phyloP scores from a whole-genome alignment of 2,797 vertebrate species.

The Momotus momota region DNA sequence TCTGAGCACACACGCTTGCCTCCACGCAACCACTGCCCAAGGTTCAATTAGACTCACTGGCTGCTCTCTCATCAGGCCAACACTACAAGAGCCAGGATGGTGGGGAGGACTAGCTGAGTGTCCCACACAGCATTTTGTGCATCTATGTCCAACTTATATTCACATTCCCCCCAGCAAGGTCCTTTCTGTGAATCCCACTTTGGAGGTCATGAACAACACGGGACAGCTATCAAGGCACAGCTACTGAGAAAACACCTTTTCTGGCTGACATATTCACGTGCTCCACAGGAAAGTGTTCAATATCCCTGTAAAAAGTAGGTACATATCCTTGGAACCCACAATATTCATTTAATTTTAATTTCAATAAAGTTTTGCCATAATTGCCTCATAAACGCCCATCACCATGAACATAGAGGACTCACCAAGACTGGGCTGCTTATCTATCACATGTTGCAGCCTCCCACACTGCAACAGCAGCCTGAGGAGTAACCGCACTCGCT shows the following conservation, averaged over 20 bases:
- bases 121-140: neutral
- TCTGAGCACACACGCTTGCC: neutral
- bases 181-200: neutral
- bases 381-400: neutral
- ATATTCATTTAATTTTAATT: neutral
- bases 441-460: neutral
- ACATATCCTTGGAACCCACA: neutral
- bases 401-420: fast-evolving
- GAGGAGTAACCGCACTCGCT: neutral
- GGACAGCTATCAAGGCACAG: neutral
- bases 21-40: neutral
- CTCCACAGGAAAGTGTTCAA: neutral
- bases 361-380: neutral
- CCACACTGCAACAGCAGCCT: neutral
- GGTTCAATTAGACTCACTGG: neutral
- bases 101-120: neutral
- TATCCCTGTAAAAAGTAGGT: neutral
- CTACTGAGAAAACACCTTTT: neutral
- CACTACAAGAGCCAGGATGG: neutral
- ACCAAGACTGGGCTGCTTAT: neutral
- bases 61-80: neutral
- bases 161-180: neutral
- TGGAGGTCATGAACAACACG: neutral
- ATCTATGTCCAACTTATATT: neutral
- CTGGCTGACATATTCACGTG: neutral